Percentiles rank a stretch among this genome's conserved stretches.
Evolutionary conservation across 92 coral and sea anemone species (phyloP).

Genomic region (Epizoanthus ramosus): DNA sequence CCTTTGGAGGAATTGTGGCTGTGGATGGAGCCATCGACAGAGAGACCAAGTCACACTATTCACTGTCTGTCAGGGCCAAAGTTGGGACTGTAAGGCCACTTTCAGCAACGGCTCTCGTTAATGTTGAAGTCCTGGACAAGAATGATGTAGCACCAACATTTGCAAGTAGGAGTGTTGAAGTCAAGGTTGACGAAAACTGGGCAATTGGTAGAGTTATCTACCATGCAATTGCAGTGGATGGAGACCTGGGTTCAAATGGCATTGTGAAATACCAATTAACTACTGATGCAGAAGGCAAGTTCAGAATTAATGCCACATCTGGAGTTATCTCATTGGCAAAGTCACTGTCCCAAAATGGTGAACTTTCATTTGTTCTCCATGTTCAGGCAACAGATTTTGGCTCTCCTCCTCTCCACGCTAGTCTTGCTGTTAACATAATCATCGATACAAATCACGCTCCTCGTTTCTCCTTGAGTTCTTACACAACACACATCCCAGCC

Average conservation of each 20-base stretch:
- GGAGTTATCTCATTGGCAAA: constrained; percentile 77
- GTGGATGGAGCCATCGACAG: constrained; percentile 80
- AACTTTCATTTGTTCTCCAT: constrained; percentile 58
- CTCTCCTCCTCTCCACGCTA: constrained; percentile 79
- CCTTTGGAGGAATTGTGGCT: constrained; percentile 89
- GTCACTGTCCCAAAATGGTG: constrained; percentile 52
- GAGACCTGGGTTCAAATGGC: constrained; percentile 85
- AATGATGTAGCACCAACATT: constrained; percentile 90
- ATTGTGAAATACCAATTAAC: constrained; percentile 77
- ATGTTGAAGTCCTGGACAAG: constrained; percentile 76
- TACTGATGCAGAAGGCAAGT: constrained; percentile 63
- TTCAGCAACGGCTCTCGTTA: constrained; percentile 73
- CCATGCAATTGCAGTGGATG: constrained; percentile 70
- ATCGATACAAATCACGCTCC: constrained; percentile 81
- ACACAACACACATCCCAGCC: constrained; percentile 65
- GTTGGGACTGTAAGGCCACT: constrained; percentile 68
- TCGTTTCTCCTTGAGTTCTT: constrained; percentile 57
- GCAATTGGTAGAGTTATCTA: constrained; percentile 63
- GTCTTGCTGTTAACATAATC: constrained; percentile 67
- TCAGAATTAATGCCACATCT: constrained; percentile 75
- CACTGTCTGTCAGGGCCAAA: constrained; percentile 72
- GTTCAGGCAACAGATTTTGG: constrained; percentile 90
- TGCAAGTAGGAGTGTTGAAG: constrained; percentile 54
- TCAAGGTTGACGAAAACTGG: constrained; percentile 75
- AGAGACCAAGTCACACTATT: constrained; percentile 66